Conservation (phyloP, 30 jellyfish, hydroid and myxozoan species). For the Aurelia aurita complex sp. Pacific region DNA sequence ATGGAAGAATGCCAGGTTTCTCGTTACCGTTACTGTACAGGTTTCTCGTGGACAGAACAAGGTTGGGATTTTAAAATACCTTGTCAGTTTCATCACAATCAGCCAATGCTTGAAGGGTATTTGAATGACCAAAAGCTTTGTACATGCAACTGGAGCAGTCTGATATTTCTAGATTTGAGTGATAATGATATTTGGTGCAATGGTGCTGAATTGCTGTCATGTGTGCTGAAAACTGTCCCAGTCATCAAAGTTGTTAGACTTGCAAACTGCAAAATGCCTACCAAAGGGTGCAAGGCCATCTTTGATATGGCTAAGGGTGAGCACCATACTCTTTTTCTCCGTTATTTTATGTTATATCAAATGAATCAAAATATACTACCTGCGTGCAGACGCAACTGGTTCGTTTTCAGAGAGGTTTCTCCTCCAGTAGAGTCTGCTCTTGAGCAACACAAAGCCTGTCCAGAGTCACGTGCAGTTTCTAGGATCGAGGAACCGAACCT, state of each 20-base stretch:
- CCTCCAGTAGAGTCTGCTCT: too few relatives aligned
- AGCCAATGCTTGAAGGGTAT: too few relatives aligned
- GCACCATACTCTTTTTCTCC: too few relatives aligned
- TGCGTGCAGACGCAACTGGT: too few relatives aligned
- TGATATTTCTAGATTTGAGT: neutral
- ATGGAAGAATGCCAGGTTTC: neutral
- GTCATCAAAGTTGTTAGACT: neutral
- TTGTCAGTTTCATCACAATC: neutral
- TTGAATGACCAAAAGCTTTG: neutral
- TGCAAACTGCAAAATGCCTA: neutral
- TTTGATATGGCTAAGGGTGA: constrained; percentile 6
- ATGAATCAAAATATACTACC: too few relatives aligned
- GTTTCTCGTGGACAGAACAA: neutral
- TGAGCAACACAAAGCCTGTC: too few relatives aligned
- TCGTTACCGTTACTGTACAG: neutral
- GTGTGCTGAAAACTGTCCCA: neutral
- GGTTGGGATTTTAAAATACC: neutral
- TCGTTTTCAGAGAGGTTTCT: too few relatives aligned
- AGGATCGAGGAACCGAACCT: too few relatives aligned
- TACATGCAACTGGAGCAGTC: neutral
- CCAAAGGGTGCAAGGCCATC: neutral
- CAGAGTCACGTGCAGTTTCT: too few relatives aligned
- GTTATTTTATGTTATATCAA: too few relatives aligned
- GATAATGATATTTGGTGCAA: neutral
- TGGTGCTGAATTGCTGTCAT: neutral